Base-by-base conservation (phyloP, 2,113 vertebrate species). In the Corydoras sp. region DNA sequence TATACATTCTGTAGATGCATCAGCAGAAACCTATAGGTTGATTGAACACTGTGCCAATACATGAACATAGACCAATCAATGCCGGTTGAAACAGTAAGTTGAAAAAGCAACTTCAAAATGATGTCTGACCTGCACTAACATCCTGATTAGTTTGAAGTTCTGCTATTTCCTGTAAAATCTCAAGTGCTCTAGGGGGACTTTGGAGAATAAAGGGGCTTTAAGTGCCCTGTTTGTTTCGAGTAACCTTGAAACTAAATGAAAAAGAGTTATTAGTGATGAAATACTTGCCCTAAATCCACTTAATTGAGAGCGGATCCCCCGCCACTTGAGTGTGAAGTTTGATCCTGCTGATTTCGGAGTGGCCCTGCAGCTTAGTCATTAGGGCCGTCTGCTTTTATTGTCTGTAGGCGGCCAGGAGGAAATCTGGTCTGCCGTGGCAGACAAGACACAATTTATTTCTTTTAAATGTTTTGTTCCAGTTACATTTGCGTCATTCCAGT, bases 211-310 rank as follows among this genome's bases (percentile, higher is more conserved):
- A 63, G 54, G 29, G 35, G 48, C 29, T 30, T 12, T 67, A 35
- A 58, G 49, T 61, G 58, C 12, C 32, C 58, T 56, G 14, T 51
- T 13, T 62, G 49, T 58, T 70, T 74, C 49, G n/a, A 24, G 12
- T 65, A 69, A 78, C 69, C 77, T 78, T 75, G 68, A 72, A 56
- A 14, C 48, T 55, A 58, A 66, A 32, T 61, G 51, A 60, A 29
- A 49, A 13, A 59, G 54, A 50, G 35, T 43, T 50, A 61, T 31
- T 51, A 2, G 10, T 18, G 15, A 59, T 55, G 65, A 66, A 56
- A 50, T 67, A 53, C 63, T 54, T 71, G 65, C 43, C 69, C 64
- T 58, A 66, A 62, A 74, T 77, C 51, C 9, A n/a, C 14, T 67
- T 72, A 67, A 77, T 75, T 60, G n/a, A 69, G 69, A 62, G 31